phyloP scores from a whole-genome alignment of 1,140 invertebrate genomes.

The Megathymus violae region DNA sequence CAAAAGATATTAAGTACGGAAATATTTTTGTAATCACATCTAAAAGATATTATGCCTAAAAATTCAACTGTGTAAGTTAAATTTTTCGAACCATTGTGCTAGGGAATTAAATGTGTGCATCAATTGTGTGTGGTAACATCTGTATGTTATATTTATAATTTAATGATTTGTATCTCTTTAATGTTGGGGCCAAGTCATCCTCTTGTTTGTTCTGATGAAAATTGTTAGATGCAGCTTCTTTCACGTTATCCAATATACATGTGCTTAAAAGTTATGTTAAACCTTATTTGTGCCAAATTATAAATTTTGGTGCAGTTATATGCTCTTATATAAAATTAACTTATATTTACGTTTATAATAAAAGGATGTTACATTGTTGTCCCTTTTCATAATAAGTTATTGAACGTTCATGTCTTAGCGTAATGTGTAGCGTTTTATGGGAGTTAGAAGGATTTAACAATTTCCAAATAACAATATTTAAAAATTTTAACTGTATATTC shows the following conservation, averaged over 20 bases:
- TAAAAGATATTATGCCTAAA: conserved; percentile 20
- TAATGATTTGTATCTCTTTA: conserved; percentile 20
- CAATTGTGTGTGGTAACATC: conserved; percentile 2
- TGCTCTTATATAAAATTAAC: background rate
- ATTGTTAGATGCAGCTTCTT: background rate
- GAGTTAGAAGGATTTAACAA: conserved; percentile 2
- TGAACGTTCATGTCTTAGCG: background rate
- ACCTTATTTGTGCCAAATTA: too few species aligned
- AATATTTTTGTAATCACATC: conserved; percentile 46
- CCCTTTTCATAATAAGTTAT: background rate
- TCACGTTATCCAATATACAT: too few species aligned
- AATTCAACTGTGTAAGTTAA: background rate
- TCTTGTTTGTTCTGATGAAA: conserved; percentile 27
- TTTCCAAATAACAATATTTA: conserved; percentile 7
- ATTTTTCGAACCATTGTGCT: conserved; percentile 7
- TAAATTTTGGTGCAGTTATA: too few species aligned
- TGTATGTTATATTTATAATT: background rate
- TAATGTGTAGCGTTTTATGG: background rate
- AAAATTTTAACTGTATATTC: conserved; percentile 12
- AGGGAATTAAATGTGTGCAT: conserved; percentile 15
- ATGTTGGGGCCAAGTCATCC: conserved; percentile 40
- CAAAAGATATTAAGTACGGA: conserved; percentile 30
- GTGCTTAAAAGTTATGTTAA: too few species aligned
- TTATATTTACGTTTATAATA: background rate
- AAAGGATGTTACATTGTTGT: background rate